phyloP scores from a whole-genome alignment of 2,888 invertebrate genomes.

The Eutolmus rufibarbis region DNA sequence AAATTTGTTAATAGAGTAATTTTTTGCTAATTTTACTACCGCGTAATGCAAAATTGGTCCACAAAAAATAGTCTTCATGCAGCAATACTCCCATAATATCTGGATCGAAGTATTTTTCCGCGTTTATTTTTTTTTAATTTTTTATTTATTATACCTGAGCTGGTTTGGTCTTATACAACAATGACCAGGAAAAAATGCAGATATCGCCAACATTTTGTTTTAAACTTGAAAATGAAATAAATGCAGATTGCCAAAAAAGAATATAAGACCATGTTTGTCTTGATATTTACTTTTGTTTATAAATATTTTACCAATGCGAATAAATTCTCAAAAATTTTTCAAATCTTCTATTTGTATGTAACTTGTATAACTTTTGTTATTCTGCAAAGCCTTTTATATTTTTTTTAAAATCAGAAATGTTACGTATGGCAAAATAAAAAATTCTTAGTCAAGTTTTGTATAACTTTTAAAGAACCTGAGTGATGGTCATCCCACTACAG shows the following conservation, averaged over 20 bases:
- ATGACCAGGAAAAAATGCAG: neutral
- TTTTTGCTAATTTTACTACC: neutral
- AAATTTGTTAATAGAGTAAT: neutral
- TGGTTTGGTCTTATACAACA: neutral
- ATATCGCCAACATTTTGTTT: neutral
- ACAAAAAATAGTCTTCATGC: neutral
- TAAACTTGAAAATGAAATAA: neutral
- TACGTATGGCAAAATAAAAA: no score
- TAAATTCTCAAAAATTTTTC: no score
- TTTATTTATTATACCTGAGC: neutral
- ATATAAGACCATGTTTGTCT: neutral
- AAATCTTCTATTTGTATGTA: no score
- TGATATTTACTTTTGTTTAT: neutral
- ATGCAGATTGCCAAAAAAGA: neutral
- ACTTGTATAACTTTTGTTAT: no score
- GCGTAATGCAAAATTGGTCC: neutral
- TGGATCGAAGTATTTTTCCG: neutral
- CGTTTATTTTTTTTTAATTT: neutral
- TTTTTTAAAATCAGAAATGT: no score
- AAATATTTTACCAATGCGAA: no score
- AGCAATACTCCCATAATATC: neutral
- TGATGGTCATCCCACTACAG: no score
- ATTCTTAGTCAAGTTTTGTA: no score
- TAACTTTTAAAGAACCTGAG: no score
- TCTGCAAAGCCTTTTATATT: no score